Evolutionary conservation across 2,797 vertebrate genomes (phyloP), one percentile per base, ranked within the genome.

Genomic region (Myotis vivesi): DNA sequence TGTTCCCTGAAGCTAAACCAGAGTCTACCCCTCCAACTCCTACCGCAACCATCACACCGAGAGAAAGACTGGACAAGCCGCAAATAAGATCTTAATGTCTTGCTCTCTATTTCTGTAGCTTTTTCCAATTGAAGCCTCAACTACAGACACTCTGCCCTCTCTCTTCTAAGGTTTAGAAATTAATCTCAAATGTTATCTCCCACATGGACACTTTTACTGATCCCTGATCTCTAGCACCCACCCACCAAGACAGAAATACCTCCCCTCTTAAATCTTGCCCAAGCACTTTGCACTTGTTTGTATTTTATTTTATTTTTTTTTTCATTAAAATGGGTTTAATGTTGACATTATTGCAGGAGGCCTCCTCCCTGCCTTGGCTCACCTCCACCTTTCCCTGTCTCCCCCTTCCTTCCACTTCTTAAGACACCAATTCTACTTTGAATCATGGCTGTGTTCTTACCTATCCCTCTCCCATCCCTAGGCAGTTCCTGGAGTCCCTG

Each of bases 181-280:
- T 89, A 80, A 87, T 77, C 53, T 87, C 69, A 90, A 89, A 81
- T 79, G 85, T 62, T 41, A 77, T 20, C 46, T 90, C 83, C 44
- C 12, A 44, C 0, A 3, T 4, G 49, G 44, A 86, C 33, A 86
- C 33, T 53, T 28, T 38, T 57, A 49, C 62, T 12, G 53, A 86
- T 8, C 19, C 49, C 38, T 38, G 49, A 44, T 88, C 72, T 76
- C 84, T 62, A 46, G 23, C 57, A 93, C 25, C 71, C 12, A 30
- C 66, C 49, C 55, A 75, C 15, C 68, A 71, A 86, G 53, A 92
- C 19, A n/a, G 33, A 62, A 72, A 75, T 10, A 30, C 49, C 51
- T 87, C 57, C 55, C 69, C 62, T 86, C 20, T 75, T 87, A 92
- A 89, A 62, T 46, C 9, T 0, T 80, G 30, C 49, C 59, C 16